Evolutionary conservation across 2,888 invertebrate genomes (phyloP).

Genomic region (Allygus modestus): DNA sequence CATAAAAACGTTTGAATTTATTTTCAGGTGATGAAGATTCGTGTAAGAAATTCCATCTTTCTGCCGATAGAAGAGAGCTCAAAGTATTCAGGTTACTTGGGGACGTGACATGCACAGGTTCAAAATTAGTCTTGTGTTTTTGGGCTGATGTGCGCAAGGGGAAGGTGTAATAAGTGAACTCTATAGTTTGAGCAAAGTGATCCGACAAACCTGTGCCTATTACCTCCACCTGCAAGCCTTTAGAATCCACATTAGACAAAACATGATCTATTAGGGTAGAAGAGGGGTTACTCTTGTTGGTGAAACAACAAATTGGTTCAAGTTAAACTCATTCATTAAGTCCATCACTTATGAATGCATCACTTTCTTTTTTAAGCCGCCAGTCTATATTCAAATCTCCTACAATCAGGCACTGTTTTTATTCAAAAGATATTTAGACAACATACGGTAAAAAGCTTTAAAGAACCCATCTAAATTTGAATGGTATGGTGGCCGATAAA

Average conservation of each 20-base stretch:
- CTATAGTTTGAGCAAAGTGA: constrained; percentile 10
- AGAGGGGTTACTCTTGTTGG: constrained; percentile 7
- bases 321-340: constrained; percentile 34
- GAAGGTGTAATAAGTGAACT: not conserved
- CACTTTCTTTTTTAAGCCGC: not conserved
- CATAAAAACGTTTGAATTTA: not conserved
- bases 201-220: constrained; percentile 23
- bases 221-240: constrained; percentile 21
- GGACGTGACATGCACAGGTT: not conserved
- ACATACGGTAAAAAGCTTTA: not conserved
- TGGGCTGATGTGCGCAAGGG: not conserved
- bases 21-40: not conserved
- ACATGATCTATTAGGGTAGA: constrained; percentile 16
- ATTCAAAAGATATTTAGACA: constrained; percentile 25
- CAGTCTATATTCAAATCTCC: constrained; percentile 45
- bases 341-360: not conserved
- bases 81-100: not conserved
- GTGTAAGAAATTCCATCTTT: not conserved
- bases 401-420: constrained; percentile 10
- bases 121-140: not conserved
- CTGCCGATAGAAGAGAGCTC: not conserved
- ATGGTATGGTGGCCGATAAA: constrained; percentile 20
- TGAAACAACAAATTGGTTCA: constrained; percentile 9
- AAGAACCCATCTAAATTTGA: not conserved
- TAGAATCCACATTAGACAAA: not conserved